These are phyloP conservation scores for Euplagia quadripunctaria DNA, from an alignment of 2,888 invertebrate genomes.

Conservation along the genomic window DNA sequence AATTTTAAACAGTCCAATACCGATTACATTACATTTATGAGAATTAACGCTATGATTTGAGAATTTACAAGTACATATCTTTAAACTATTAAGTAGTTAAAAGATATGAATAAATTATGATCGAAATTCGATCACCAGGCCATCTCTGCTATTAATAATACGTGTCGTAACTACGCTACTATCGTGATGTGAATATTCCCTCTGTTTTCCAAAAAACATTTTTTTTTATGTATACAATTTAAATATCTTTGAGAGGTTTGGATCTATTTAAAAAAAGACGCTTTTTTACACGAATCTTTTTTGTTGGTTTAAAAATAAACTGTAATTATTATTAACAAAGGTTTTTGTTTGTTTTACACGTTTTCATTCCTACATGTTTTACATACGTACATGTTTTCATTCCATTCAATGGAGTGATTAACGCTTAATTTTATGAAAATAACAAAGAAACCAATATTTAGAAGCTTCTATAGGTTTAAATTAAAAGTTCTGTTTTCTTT, in stretches of 20 bases:
- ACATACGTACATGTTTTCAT: neutral
- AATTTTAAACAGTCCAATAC: too few species aligned
- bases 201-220: neutral
- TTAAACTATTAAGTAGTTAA: too few species aligned
- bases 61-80: too few species aligned
- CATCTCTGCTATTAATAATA: too few species aligned
- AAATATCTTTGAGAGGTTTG: neutral
- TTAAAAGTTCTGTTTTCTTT: neutral
- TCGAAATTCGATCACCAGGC: too few species aligned
- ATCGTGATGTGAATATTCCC: neutral
- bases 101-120: too few species aligned
- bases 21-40: too few species aligned
- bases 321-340: neutral
- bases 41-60: too few species aligned
- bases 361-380: neutral
- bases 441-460: neutral
- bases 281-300: neutral
- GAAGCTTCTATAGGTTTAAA: constrained; percentile 11
- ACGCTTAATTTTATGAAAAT: constrained; percentile 13
- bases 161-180: too few species aligned
- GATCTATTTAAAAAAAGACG: neutral
- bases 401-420: constrained; percentile 14
- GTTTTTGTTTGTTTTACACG: neutral
- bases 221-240: neutral
- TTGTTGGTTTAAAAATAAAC: neutral